Evolutionary conservation across 2,797 vertebrate genomes (phyloP).

Genomic region (Rhinogobio ventralis): DNA sequence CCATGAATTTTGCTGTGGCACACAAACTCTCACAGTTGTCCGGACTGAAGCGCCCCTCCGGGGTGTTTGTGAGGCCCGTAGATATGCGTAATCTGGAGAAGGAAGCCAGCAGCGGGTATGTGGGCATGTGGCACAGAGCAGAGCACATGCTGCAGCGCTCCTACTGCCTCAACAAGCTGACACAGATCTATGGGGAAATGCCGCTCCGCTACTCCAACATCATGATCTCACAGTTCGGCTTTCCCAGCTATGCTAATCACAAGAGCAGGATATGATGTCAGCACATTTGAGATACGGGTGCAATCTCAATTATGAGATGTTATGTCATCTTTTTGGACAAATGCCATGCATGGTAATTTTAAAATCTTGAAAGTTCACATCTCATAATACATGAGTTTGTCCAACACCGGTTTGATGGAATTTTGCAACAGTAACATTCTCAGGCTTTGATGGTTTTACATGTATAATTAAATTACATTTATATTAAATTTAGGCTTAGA

Average conservation of each 20-base stretch:
- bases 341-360: not conserved
- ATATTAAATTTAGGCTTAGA: not conserved
- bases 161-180: slow-evolving; percentile 90
- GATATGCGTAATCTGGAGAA: slow-evolving; percentile 91
- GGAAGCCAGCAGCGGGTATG: slow-evolving; percentile 87
- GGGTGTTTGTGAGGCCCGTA: slow-evolving; percentile 91
- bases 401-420: not conserved
- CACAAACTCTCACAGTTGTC: slow-evolving; percentile 68
- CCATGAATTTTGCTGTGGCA: slow-evolving; percentile 90
- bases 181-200: slow-evolving; percentile 87
- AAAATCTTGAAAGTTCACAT: not conserved
- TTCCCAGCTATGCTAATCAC: slow-evolving; percentile 94
- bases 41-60: slow-evolving; percentile 76
- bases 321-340: not conserved
- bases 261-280: slow-evolving; percentile 81
- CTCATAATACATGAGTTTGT: not conserved
- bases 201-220: slow-evolving; percentile 92
- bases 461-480: not conserved
- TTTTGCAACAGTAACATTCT: not conserved
- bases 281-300: not conserved
- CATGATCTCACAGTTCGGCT: slow-evolving; percentile 95
- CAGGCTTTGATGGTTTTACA: not conserved
- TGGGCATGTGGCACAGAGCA: slow-evolving; percentile 94
- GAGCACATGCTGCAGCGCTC: slow-evolving; percentile 94
- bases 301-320: not conserved